Base-by-base conservation (phyloP, 2,888 invertebrate species). In the Aleiodes testaceus region DNA sequence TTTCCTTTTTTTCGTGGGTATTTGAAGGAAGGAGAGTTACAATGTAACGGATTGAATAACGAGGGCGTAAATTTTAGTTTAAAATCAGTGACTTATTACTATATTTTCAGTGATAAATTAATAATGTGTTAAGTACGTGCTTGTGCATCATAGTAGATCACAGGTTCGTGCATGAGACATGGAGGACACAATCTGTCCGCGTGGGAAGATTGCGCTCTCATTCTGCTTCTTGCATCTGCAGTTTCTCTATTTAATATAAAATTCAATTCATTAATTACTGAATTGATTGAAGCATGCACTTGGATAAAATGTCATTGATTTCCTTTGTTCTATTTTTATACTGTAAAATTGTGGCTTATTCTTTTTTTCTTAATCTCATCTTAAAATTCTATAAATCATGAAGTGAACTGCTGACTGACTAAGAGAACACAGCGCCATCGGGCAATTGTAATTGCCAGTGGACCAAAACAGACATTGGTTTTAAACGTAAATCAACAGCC, bases 201-300 rank as follows among this genome's bases (percentile, higher is more conserved):
- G 85, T 84, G 85, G 83, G 84, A 85, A 85, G 82, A 82, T 80
- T 80, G 80, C 81, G 82, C 81, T 83, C 85, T 74, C 82, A 79
- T 85, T 84, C 75, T 78, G 71, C 77, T 70, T 61, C 66, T 71
- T 53, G 67, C 69, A 67, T 73, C 71, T 66, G 69, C 71, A 74
- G 75, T 76, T 77, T 78, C 77, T 77, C 75, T 76, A 73, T 77
- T 78, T 75, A 6, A 76, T 77, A 74, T 73, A 75, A 76, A 77
- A 77, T 59, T 61, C 49, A 47, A 69, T 69, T 59, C 7, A 55
- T 55, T 36, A 36, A 36, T 36, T 36, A 36, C 11, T 55, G 16
- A 49, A 18, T n/a, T 11, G 44, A 14, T 36, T 36, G 9, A 36
- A 36, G 36, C 9, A n/a, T n/a, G n/a, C 36, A 6, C 11, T 11